Evolutionary conservation across 2,113 vertebrate genomes (phyloP), one percentile per base, ranked within the genome.

Genomic region (Oncorhynchus kisutch): DNA sequence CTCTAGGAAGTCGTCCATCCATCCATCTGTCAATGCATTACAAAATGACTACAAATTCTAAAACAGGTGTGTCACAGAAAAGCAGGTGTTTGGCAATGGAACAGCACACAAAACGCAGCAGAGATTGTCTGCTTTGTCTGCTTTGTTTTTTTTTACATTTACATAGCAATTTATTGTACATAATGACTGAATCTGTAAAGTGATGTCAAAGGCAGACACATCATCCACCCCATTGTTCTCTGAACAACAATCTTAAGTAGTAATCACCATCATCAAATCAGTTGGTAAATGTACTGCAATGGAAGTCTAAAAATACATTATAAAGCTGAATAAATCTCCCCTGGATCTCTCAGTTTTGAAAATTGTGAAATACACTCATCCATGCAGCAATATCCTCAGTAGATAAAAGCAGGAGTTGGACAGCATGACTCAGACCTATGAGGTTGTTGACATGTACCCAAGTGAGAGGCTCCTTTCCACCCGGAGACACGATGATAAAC

Each of bases 51-150:
- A 48, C 25, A 70, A 31, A 76, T 81, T 66, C 71, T 66, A 83
- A 72, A 82, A 39, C 73, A 82, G 74, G 77, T 85, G 80, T 80
- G 78, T 49, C 68, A 48, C 39, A 45, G 39, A 45, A 45, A 45
- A 25, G 70, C 48, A 29, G 34, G 7, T 62, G 67, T 75, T 62
- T 9, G 51, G 48, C 54, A 74, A 66, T 69, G 70, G 66, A 68
- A 29, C 67, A 18, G 2, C 67, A 68, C 16, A 31, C 12, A 68
- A 68, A 39, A 20, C 18, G 31, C 9, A n/a, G 3, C 24, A 45
- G 8, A 45, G 51, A 54, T 54, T 18, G 16, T 54, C 59, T 24
- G 59, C n/a, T 62, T 62, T 62, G 4, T 18, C 4, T 51, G 49
- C 1, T 14, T 14, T 14, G 0, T 16, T 18, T 18, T 16, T 54